Conservation (phyloP, 2,888 invertebrate species). For the Macrophya alboannulata region DNA sequence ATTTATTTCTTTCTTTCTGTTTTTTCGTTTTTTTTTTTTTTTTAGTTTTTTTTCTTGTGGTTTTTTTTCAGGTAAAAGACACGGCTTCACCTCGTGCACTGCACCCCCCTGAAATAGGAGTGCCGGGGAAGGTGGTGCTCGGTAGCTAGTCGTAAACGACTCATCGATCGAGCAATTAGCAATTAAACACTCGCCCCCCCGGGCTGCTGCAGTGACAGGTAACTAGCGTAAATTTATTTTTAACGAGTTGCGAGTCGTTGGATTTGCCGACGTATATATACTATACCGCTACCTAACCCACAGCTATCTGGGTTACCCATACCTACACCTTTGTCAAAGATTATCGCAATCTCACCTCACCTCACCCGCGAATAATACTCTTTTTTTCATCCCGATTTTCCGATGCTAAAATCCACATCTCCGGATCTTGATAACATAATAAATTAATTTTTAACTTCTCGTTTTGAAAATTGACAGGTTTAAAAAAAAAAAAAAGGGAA, state of each 20-base stretch:
- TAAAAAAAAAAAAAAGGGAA: too few species aligned
- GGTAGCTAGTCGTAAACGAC: conserved; percentile 49
- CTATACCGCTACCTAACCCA: background rate
- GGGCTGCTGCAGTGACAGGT: conserved; percentile 38
- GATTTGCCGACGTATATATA: background rate
- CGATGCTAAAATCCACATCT: background rate
- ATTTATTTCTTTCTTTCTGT: background rate
- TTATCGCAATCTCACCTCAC: background rate
- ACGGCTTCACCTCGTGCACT: background rate
- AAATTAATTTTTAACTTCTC: too few species aligned
- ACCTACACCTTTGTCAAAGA: background rate
- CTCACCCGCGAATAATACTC: background rate
- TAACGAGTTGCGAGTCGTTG: conserved; percentile 49
- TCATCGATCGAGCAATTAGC: conserved; percentile 56
- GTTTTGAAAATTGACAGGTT: too few species aligned
- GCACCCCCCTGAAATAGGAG: conserved; percentile 2
- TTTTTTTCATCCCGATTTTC: background rate
- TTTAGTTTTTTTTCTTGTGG: background rate
- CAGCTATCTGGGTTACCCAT: background rate
- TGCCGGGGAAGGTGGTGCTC: conserved; percentile 5
- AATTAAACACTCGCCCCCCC: conserved; percentile 53
- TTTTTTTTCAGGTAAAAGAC: background rate
- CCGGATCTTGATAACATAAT: background rate
- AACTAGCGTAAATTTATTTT: conserved; percentile 52
- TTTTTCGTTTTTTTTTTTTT: background rate